Base-by-base conservation (phyloP, 2,797 vertebrate genomes). In the Momotus momota region DNA sequence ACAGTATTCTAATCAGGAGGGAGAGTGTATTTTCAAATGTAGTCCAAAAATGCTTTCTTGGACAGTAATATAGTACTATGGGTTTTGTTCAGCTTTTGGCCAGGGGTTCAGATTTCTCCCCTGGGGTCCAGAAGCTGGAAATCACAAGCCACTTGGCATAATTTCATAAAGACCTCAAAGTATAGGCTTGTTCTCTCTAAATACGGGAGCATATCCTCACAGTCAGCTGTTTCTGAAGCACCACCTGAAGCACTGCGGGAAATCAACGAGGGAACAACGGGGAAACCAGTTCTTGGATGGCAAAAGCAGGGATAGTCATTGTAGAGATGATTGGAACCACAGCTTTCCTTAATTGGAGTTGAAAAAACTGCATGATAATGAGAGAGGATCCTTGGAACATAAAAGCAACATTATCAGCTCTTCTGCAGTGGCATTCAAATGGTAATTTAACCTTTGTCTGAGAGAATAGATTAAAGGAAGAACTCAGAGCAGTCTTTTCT, bases 21-120 rank as follows among this genome's bases (percentile, higher is more conserved):
- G 78, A 95, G 70, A 94, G 52, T 54, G 40, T 86, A 80, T 72
- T 97, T 95, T 86, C 96, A 85, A 94, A 90, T 75, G 8, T 88
- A 86, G 88, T 95, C 86, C 81, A 93, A 94, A 96, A 87, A 86
- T 85, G 83, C 90, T 97, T 95, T 94, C 88, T 88, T 74, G 69
- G 86, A 88, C 48, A 51, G 43, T 78, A 81, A 74, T 54, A 33
- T 21, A 57, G 43, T 35, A 49, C 45, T 19, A 64, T 82, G 54
- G 31, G 33, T 88, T 97, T 91, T 83, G 40, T 78, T 96, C 80
- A 88, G 19, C 61, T 96, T 82, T 94, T 41, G 40, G 89, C 78
- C 91, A 90, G 55, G 38, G 77, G 55, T 84, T 83, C 79, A 88
- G 74, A 84, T 93, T 93, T 85, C 85, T 83, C 90, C 74, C 74